These are phyloP conservation scores for Mormyrus lacerda DNA, from an alignment of 2,113 vertebrate genomes.

Conservation along the genomic window DNA sequence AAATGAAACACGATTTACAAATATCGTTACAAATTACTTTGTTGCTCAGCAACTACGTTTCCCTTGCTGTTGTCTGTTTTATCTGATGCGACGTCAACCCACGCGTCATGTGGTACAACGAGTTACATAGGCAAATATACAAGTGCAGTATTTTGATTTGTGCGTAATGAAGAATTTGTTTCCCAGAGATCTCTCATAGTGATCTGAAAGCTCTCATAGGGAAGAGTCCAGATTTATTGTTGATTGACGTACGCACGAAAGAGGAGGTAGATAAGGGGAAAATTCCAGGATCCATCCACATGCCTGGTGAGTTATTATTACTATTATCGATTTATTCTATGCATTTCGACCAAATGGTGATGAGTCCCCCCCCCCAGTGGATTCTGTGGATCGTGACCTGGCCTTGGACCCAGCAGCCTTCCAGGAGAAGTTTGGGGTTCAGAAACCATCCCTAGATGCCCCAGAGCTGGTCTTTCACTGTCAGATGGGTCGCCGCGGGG, in stretches of 20 bases:
- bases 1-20: background rate
- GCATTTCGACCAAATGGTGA: background rate
- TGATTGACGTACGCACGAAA: conserved; percentile 61
- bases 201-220: conserved; percentile 53
- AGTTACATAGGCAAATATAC: background rate
- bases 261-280: conserved; percentile 55
- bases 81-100: background rate
- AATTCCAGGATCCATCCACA: conserved; percentile 57
- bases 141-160: background rate
- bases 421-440: conserved; percentile 50
- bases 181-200: conserved; percentile 44
- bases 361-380: conserved; percentile 46
- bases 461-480: conserved; percentile 70
- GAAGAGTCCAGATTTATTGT: conserved; percentile 42
- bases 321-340: background rate
- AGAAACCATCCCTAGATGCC: conserved; percentile 56
- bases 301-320: conserved; percentile 50
- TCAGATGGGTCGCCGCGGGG: conserved; percentile 58
- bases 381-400: conserved; percentile 54
- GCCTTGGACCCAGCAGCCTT: conserved; percentile 57
- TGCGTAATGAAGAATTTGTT: background rate
- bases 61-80: background rate
- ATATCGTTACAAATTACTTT: background rate
- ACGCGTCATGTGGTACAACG: background rate
- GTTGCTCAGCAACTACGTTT: background rate